These are phyloP conservation scores for Gallinago paraguaiae DNA, from an alignment of 2,113 vertebrate species.

Conservation along the genomic window DNA sequence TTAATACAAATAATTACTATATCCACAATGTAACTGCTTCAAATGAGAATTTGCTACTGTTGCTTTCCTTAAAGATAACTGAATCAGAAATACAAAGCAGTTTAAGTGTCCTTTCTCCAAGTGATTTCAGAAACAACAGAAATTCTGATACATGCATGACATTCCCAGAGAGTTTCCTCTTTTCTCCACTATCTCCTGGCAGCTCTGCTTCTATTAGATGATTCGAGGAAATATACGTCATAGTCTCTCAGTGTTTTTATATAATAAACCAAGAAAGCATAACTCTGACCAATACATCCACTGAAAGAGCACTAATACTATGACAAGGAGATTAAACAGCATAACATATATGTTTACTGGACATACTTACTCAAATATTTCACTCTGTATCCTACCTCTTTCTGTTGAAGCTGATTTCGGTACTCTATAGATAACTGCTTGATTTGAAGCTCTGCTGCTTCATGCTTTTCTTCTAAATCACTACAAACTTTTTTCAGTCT, in stretches of 20 bases:
- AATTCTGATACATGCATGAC: background rate
- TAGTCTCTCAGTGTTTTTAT: background rate
- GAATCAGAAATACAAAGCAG: background rate
- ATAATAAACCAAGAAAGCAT: background rate
- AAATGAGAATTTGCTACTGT: background rate
- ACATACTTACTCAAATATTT: background rate
- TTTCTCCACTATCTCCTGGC: background rate
- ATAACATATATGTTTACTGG: background rate
- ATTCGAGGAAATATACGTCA: background rate
- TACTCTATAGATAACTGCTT: slow-evolving; percentile 90
- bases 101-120: background rate
- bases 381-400: slow-evolving; percentile 81
- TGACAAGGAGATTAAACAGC: background rate
- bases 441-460: slow-evolving; percentile 92
- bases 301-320: background rate
- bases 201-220: background rate
- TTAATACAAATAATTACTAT: background rate
- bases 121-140: background rate
- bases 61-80: background rate
- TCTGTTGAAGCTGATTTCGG: slow-evolving; percentile 89
- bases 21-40: background rate
- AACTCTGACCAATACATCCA: background rate
- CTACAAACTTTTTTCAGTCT: slow-evolving; percentile 84
- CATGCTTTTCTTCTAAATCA: slow-evolving; percentile 93
- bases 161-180: background rate